Conservation (phyloP, 2,888 invertebrate species). For the Psylliodes chrysocephalus region DNA sequence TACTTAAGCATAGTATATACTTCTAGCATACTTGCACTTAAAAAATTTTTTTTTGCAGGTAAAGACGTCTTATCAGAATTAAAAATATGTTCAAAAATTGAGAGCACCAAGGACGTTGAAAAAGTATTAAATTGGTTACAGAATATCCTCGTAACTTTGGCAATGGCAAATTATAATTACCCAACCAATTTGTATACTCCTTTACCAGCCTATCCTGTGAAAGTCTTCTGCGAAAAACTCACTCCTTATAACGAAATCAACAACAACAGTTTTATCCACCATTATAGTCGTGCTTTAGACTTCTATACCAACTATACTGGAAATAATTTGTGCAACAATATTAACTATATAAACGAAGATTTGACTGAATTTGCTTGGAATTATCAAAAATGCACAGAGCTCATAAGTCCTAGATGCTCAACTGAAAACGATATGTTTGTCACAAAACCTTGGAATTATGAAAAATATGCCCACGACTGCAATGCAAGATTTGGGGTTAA, state of each 20-base stretch:
- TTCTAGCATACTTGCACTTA: too few species aligned
- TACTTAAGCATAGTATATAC: too few species aligned
- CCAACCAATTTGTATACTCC: conserved; percentile 82
- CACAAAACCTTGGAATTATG: conserved; percentile 77
- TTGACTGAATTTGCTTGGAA: conserved; percentile 81
- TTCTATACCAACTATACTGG: conserved; percentile 88
- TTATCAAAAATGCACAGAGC: conserved; percentile 94
- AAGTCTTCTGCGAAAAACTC: conserved; percentile 69
- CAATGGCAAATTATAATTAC: conserved; percentile 97
- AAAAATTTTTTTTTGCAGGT: too few species aligned
- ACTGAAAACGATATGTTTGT: conserved; percentile 84
- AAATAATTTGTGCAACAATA: conserved; percentile 74
- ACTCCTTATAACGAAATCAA: conserved; percentile 56
- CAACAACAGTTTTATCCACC: conserved; percentile 66
- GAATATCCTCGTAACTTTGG: conserved; percentile 81
- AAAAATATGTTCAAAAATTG: conserved; percentile 79
- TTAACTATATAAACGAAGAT: conserved; percentile 68
- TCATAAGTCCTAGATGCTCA: conserved; percentile 92
- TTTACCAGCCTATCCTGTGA: conserved; percentile 87
- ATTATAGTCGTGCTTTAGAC: conserved; percentile 75
- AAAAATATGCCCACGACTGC: conserved; percentile 75
- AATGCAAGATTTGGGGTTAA: conserved; percentile 70
- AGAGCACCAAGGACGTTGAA: conserved; percentile 68
- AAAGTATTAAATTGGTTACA: conserved; percentile 76
- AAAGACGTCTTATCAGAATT: too few species aligned